These are phyloP conservation scores for Polyergus mexicanus DNA, from an alignment of 1,140 invertebrate species.

Conservation along the genomic window DNA sequence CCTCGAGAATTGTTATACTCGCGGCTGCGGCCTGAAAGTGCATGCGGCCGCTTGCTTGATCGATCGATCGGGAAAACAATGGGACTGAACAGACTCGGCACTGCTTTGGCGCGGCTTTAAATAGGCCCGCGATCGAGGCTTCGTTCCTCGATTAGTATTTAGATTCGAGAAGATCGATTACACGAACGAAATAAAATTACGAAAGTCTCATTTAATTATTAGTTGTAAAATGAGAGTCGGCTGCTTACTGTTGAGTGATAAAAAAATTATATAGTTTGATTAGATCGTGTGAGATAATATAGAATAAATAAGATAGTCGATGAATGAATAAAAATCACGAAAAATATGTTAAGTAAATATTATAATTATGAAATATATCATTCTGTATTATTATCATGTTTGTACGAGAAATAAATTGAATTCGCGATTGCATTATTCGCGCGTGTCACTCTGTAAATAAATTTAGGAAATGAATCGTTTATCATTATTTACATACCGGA, in stretches of 20 bases:
- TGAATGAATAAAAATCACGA: too few species aligned
- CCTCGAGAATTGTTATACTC: constrained; percentile 19
- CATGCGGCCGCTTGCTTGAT: constrained; percentile 50
- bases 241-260: background rate
- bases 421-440: constrained; percentile 23
- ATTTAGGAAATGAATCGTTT: constrained; percentile 31
- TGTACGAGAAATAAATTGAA: background rate
- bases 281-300: background rate
- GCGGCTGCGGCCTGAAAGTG: constrained; percentile 8
- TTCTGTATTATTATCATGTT: constrained; percentile 16
- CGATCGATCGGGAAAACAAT: constrained; percentile 57
- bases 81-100: background rate
- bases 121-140: constrained; percentile 13
- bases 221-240: background rate
- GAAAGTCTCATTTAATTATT: background rate
- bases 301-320: background rate
- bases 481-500: constrained; percentile 13
- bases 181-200: constrained; percentile 5
- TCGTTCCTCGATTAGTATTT: background rate
- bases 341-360: background rate
- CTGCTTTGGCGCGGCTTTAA: constrained; percentile 25
- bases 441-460: background rate
- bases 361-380: constrained; percentile 6
- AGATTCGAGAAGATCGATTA: background rate
- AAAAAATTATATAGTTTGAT: background rate